Conservation (phyloP, 2,888 invertebrate species). For the Hydraecia micacea region DNA sequence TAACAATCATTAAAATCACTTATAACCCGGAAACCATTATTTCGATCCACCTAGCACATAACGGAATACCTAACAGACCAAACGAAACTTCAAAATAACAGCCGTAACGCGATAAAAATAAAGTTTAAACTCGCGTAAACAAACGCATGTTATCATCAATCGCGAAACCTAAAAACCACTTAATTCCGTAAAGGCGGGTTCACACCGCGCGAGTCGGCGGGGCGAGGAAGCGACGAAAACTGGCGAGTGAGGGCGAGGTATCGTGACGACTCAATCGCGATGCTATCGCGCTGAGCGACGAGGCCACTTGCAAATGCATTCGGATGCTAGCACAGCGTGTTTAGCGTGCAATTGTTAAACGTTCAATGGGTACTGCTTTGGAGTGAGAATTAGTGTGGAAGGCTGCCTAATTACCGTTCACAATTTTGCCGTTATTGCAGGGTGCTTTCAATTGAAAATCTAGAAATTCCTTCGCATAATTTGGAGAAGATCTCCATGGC, state of each 20-base stretch:
- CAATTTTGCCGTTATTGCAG: background rate
- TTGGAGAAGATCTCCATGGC: no score
- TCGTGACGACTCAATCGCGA: constrained; percentile 72
- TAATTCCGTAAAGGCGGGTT: constrained; percentile 67
- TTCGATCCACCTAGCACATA: constrained; percentile 33
- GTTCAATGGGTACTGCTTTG: constrained; percentile 29
- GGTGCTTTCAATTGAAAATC: no score
- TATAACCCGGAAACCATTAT: constrained; percentile 61
- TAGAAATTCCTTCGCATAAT: no score
- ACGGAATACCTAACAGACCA: constrained; percentile 31
- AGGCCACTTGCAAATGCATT: constrained; percentile 63
- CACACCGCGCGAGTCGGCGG: constrained; percentile 59
- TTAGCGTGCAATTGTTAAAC: constrained; percentile 59
- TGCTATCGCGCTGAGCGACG: constrained; percentile 66
- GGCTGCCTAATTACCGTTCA: constrained; percentile 6
- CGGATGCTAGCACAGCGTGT: constrained; percentile 48
- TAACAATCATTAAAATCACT: constrained; percentile 60
- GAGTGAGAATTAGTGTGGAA: constrained; percentile 17
- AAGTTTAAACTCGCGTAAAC: constrained; percentile 55
- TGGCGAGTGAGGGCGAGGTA: constrained; percentile 60
- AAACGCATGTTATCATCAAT: constrained; percentile 57
- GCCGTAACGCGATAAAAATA: constrained; percentile 30
- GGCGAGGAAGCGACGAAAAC: constrained; percentile 59
- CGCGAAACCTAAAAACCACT: constrained; percentile 63
- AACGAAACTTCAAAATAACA: constrained; percentile 30